Evolutionary conservation across 2,797 vertebrate genomes (phyloP), one percentile per base, ranked within the genome.

Genomic region (Steatocranus sp.): DNA sequence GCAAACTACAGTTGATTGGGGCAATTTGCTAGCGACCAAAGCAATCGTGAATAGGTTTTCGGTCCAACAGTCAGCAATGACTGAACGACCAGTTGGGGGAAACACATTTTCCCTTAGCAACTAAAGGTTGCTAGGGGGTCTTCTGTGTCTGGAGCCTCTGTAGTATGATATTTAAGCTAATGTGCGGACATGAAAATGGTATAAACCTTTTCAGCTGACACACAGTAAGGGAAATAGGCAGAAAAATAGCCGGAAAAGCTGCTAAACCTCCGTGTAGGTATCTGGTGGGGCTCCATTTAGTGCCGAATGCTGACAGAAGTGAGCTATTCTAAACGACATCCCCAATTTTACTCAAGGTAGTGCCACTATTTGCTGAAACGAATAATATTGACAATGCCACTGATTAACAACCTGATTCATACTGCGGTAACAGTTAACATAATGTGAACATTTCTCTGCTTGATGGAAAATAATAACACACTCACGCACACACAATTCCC

Each of bases 381-480:
- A 41, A 76, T 81, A 81, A 78, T 66, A 53, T 5, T 66, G 51
- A 38, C 58, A 86, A 34, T 30, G 17, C 43, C 58, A 66, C 89
- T 87, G 82, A 91, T 92, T 92, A 90, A 91, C 76, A 90, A 83
- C 73, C 88, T 83, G 86, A 92, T 82, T 82, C 89, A 90, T 75
- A 63, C 86, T 15, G 75, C 61, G 75, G 82, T 76, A 83, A 80
- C 86, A 80, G 86, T 89, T 87, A 88, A 90, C 73, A 86, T 81
- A 86, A 92, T 90, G 87, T 90, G 89, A 88, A 86, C 83, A 89
- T 91, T 92, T 94, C 83, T 85, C 83, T 68, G 78, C 84, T 83
- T 85, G 91, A 91, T 85, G 76, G 84, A 92, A 92, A 94, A 91
- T 86, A 91, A 91, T 86, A 90, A 78, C 66, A 83, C 43, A 32